Percentiles rank a stretch among this genome's conserved stretches.
phyloP scores from a whole-genome alignment of 2,888 invertebrate species.

The Lamproptera curius region DNA sequence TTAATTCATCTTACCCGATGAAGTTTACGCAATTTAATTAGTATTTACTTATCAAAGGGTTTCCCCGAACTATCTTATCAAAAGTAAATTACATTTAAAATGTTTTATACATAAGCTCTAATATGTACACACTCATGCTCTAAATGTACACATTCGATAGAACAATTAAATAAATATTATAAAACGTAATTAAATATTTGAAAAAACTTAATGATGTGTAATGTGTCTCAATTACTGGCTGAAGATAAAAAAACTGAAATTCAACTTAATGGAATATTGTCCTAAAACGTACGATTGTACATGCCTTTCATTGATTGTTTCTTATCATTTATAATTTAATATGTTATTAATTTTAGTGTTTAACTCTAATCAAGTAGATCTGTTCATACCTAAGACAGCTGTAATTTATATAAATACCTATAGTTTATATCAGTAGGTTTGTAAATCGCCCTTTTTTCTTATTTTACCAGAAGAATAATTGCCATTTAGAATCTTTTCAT shows the following conservation, averaged over 20 bases:
- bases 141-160: conserved; percentile 18
- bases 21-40: background rate
- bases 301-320: background rate
- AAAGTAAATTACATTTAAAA: conserved; percentile 11
- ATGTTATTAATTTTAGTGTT: no score
- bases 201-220: background rate
- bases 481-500: no score
- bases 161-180: background rate
- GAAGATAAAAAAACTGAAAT: background rate
- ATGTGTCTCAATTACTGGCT: background rate
- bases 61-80: conserved; percentile 7
- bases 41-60: background rate
- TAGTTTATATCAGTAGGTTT: no score
- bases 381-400: no score
- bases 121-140: conserved; percentile 13
- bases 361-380: no score
- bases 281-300: background rate
- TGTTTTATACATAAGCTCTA: no score
- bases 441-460: no score
- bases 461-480: no score
- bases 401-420: no score
- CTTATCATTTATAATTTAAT: background rate
- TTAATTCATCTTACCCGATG: no score
- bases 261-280: background rate
- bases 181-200: background rate